These are phyloP conservation scores for Aptenodytes patagonicus DNA, from an alignment of 2,113 vertebrate species.

Conservation along the genomic window DNA sequence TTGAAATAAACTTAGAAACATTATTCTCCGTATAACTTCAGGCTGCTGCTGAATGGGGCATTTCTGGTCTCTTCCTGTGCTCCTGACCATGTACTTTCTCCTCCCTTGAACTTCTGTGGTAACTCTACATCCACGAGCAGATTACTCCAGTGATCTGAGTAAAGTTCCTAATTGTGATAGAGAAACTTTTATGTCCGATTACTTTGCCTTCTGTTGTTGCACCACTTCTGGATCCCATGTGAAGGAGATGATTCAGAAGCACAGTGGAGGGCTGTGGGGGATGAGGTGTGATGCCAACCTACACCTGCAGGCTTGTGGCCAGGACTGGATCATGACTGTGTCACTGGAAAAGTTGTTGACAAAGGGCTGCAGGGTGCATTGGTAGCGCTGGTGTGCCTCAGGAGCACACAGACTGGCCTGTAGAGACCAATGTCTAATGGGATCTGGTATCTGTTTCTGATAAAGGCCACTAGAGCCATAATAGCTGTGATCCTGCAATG, in stretches of 20 bases:
- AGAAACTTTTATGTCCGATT: background rate
- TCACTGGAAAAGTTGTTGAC: background rate
- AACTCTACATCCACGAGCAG: background rate
- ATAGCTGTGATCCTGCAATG: background rate
- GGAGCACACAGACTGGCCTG: fast-evolving
- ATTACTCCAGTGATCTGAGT: background rate
- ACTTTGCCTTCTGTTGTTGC: background rate
- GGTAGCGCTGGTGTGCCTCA: background rate
- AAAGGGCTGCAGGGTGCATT: background rate
- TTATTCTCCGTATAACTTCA: background rate
- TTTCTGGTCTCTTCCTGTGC: background rate
- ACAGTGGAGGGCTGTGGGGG: too few species aligned
- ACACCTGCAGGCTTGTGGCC: background rate
- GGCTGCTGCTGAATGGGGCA: background rate
- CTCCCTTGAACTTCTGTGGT: background rate
- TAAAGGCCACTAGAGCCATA: background rate
- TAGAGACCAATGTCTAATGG: background rate
- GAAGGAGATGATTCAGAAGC: background rate
- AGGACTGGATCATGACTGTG: background rate
- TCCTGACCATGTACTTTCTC: background rate
- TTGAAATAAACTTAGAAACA: background rate
- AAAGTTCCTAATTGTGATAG: background rate
- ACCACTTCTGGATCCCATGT: background rate
- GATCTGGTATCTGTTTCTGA: background rate
- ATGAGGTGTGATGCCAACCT: background rate